A percentile compares a stretch with the other conserved stretches of the same genome.
Evolutionary conservation across 2,113 vertebrate species (phyloP).

Genomic region (Tor tambroides): DNA sequence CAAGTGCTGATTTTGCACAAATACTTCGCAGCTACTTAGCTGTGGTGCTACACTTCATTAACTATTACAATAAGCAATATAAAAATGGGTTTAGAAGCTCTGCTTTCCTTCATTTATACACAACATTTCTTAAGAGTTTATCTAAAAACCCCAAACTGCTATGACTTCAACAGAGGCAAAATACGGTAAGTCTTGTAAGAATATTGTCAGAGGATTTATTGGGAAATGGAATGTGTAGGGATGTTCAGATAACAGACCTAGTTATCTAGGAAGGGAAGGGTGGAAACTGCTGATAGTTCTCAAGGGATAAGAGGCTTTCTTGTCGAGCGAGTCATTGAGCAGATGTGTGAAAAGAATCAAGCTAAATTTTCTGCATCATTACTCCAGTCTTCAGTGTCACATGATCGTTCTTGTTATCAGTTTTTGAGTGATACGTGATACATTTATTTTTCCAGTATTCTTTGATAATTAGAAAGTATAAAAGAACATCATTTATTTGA

Average conservation of each 20-base stretch:
- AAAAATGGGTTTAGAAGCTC: neutral
- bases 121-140: neutral
- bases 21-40: constrained; percentile 23
- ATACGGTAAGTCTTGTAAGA: neutral
- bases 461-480: neutral
- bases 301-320: constrained; percentile 63
- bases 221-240: neutral
- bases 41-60: neutral
- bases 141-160: neutral
- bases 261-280: constrained; percentile 14
- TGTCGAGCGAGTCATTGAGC: constrained; percentile 51
- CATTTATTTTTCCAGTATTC: too few relatives aligned
- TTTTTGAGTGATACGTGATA: too few relatives aligned
- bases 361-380: neutral
- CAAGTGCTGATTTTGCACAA: constrained; percentile 71
- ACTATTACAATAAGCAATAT: neutral
- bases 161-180: neutral
- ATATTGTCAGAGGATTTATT: neutral
- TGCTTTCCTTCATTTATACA: neutral
- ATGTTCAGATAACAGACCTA: constrained; percentile 39
- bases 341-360: neutral
- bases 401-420: too few relatives aligned
- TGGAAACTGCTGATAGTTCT: constrained; percentile 62
- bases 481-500: neutral
- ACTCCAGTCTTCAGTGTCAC: neutral